Evolutionary conservation across 2,113 vertebrate genomes (phyloP).

Genomic region (Erythrocebus patas): DNA sequence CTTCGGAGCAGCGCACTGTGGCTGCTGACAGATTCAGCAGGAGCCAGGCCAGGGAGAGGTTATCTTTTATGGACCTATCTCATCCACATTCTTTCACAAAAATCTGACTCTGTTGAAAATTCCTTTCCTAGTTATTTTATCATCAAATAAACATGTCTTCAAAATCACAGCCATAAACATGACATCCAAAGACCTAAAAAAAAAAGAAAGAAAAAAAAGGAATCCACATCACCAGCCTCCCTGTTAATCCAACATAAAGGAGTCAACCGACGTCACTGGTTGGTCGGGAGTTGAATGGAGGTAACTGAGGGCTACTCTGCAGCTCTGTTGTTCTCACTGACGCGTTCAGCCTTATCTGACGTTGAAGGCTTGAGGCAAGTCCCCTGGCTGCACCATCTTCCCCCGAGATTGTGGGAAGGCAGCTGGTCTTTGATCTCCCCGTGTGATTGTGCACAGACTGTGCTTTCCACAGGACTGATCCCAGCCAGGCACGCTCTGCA

Average conservation of each 20-base stretch:
- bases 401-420: not conserved
- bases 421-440: not conserved
- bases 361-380: not conserved
- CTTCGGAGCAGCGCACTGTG: rapidly evolving
- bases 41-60: not conserved
- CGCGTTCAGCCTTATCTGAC: rapidly evolving
- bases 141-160: rapidly evolving
- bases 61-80: rapidly evolving
- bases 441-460: rapidly evolving
- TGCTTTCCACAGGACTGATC: rapidly evolving
- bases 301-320: rapidly evolving
- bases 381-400: rapidly evolving
- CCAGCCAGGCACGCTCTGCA: rapidly evolving
- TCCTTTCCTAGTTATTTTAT: not conserved
- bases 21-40: not conserved
- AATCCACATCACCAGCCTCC: rapidly evolving
- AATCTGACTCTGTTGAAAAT: not conserved
- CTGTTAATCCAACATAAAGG: rapidly evolving
- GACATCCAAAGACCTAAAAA: rapidly evolving
- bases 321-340: rapidly evolving
- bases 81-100: rapidly evolving
- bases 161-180: not conserved
- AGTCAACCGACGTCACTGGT: rapidly evolving
- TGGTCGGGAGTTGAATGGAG: not conserved
- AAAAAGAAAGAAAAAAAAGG: too few relatives aligned